These are phyloP conservation scores for Barbus barbus DNA, from an alignment of 2,113 vertebrate genomes.

Conservation along the genomic window DNA sequence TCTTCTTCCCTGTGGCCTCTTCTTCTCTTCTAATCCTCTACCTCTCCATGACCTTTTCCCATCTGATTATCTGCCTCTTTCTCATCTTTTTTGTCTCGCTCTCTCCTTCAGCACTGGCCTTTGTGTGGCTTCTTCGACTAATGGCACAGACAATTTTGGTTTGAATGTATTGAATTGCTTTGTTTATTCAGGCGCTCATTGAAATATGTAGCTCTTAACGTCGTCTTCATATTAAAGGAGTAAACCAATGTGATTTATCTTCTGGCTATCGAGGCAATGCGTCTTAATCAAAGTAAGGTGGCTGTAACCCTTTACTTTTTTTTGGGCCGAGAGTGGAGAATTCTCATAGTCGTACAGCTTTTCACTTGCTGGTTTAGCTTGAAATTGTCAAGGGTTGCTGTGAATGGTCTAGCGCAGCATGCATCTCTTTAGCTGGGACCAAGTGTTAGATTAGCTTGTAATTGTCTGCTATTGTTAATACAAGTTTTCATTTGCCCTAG, in stretches of 20 bases:
- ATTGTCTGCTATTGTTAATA: neutral
- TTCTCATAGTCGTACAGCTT: neutral
- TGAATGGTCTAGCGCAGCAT: neutral
- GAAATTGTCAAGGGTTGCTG: neutral
- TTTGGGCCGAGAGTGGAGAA: neutral
- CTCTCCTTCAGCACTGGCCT: neutral
- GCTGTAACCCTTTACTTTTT: constrained; percentile 1
- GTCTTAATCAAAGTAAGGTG: neutral
- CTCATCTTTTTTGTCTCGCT: neutral
- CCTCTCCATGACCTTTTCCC: constrained; percentile 34
- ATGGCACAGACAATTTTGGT: constrained; percentile 20
- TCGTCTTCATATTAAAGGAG: neutral
- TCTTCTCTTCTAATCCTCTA: constrained; percentile 12
- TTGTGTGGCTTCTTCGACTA: constrained; percentile 6
- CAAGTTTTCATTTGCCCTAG: neutral
- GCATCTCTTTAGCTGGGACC: neutral
- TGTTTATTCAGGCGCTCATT: neutral
- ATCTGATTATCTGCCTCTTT: neutral
- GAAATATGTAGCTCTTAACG: neutral
- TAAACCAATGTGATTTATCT: neutral
- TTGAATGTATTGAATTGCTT: constrained; percentile 29
- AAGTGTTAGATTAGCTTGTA: neutral
- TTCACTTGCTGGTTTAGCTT: neutral
- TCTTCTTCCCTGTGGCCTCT: constrained; percentile 12
- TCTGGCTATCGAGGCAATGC: constrained; percentile 1